Conservation (phyloP, 2,888 invertebrate species). For the Blomia tropicalis region DNA sequence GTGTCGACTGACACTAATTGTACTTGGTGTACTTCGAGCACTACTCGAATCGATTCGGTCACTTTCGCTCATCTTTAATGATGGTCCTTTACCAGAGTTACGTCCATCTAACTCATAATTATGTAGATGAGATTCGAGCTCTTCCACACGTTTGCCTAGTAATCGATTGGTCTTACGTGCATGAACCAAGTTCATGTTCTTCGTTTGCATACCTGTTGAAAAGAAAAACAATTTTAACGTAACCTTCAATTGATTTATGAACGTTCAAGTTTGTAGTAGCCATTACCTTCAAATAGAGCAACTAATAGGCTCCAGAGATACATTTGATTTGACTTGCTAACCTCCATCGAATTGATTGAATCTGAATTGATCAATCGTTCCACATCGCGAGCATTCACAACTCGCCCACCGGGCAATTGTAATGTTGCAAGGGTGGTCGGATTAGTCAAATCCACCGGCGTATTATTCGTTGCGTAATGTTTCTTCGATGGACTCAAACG, state of each 20-base stretch:
- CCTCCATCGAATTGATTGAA: constrained; percentile 1
- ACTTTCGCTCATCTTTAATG: background rate
- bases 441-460: background rate
- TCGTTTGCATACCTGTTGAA: constrained; percentile 14
- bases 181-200: constrained; percentile 15
- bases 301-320: constrained; percentile 4
- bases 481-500: background rate
- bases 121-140: constrained; percentile 38
- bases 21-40: background rate
- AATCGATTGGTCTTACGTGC: constrained; percentile 43
- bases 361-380: background rate
- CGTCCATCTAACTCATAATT: background rate
- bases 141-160: constrained; percentile 60
- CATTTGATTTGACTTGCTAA: constrained; percentile 3
- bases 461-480: background rate
- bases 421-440: background rate
- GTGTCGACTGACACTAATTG: background rate
- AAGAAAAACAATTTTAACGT: background rate
- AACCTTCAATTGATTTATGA: background rate
- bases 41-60: background rate
- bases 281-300: background rate
- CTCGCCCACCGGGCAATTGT: background rate
- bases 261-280: background rate
- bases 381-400: background rate
- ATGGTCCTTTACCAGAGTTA: background rate